Percentiles rank a stretch among this genome's conserved stretches.
Conservation (phyloP, 2,113 vertebrate species). For the Cyprinodon brontotheroides region DNA sequence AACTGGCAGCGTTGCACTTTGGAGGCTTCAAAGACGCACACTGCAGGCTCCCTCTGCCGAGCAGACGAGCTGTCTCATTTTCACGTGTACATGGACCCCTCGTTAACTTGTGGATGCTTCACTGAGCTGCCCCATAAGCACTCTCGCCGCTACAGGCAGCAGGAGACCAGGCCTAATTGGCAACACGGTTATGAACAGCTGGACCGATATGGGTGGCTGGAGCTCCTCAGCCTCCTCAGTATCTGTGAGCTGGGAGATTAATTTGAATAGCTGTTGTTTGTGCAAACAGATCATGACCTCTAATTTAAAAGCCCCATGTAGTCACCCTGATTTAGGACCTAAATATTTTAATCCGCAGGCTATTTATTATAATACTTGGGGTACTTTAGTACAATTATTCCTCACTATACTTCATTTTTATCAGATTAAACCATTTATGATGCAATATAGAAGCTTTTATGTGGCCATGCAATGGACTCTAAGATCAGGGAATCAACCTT, state of each 20-base stretch:
- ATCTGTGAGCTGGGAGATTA: conserved; percentile 20
- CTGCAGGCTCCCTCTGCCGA: neutral
- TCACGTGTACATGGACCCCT: conserved; percentile 27
- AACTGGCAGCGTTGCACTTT: neutral
- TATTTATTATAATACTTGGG: conserved; percentile 4
- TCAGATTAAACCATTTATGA: neutral
- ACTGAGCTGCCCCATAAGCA: conserved; percentile 38
- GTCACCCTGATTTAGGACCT: conserved; percentile 8
- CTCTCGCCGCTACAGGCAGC: conserved; percentile 29
- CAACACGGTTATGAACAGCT: conserved; percentile 64
- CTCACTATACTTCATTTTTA: neutral
- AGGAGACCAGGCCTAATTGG: conserved; percentile 55
- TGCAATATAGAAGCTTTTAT: neutral
- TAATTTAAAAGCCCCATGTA: neutral
- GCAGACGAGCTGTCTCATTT: conserved; percentile 22
- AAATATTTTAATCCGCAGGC: conserved; percentile 1
- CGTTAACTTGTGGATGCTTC: conserved; percentile 57
- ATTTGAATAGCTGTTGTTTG: conserved; percentile 7
- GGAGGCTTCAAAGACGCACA: conserved; percentile 15
- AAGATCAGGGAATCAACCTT: neutral
- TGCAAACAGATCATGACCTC: conserved; percentile 6
- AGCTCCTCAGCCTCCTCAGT: conserved; percentile 32
- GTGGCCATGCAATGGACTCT: neutral
- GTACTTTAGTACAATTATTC: neutral
- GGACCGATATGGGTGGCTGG: conserved; percentile 48